These are phyloP conservation scores for Nymphalis c-album DNA, from an alignment of 2,888 invertebrate species.

Conservation along the genomic window DNA sequence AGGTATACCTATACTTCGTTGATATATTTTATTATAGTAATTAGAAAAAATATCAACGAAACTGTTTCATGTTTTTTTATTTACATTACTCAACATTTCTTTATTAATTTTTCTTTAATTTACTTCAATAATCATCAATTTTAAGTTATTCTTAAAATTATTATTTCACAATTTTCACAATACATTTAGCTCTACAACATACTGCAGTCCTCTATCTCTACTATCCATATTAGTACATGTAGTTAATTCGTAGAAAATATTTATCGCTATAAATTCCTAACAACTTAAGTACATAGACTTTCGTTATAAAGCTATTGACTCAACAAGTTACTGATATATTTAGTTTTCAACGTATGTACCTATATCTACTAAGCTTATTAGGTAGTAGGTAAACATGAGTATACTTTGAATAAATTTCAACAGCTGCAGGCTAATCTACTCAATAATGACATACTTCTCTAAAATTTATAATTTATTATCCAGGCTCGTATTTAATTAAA, in stretches of 20 bases:
- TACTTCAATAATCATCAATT: too few species aligned
- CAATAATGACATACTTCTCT: conserved; percentile 16
- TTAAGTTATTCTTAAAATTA: too few species aligned
- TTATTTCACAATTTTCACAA: too few species aligned
- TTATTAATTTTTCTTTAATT: too few species aligned
- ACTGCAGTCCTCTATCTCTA: too few species aligned
- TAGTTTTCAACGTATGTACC: neutral
- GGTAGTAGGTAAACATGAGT: neutral
- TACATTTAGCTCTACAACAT: too few species aligned
- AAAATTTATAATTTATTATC: conserved; percentile 17
- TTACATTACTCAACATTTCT: too few species aligned
- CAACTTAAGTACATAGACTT: neutral
- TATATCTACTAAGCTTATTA: conserved; percentile 1
- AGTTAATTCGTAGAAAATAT: neutral
- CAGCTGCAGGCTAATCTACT: conserved; percentile 13
- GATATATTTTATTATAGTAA: too few species aligned
- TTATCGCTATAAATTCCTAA: neutral
- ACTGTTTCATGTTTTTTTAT: too few species aligned
- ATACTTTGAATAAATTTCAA: conserved; percentile 11
- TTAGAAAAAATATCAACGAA: too few species aligned
- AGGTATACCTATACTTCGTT: too few species aligned
- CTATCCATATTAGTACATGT: too few species aligned
- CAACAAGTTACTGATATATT: conserved; percentile 1
- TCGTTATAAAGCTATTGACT: neutral
- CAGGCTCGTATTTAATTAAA: conserved; percentile 17